Conservation (phyloP, 2,888 invertebrate genomes). For the Stegophylla sp. region DNA sequence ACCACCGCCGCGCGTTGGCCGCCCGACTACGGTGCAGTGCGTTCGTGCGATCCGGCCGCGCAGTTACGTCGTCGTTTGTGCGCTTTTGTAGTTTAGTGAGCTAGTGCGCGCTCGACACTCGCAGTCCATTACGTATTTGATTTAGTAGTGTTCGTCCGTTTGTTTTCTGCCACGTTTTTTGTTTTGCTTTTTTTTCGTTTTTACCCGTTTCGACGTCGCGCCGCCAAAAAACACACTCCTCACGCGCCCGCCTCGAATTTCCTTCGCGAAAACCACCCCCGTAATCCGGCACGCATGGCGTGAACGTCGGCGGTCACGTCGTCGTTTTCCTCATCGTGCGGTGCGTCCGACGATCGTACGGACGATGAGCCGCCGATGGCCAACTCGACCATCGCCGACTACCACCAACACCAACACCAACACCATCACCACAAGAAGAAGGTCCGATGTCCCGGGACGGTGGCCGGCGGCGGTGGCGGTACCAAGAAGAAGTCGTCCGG, state of each 20-base stretch:
- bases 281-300: background rate
- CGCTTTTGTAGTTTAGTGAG: too few relatives aligned
- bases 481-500: conserved; percentile 35
- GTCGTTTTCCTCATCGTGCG: background rate
- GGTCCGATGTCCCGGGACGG: background rate
- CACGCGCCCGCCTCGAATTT: background rate
- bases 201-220: too few relatives aligned
- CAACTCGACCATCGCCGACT: conserved; percentile 15
- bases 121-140: background rate
- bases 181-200: background rate
- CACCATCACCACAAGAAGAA: conserved; percentile 17
- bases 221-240: too few relatives aligned
- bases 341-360: background rate
- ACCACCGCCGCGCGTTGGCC: background rate
- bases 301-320: background rate
- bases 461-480: conserved; percentile 14
- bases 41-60: conserved; percentile 33
- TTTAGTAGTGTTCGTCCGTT: too few relatives aligned
- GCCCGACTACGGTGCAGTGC: conserved; percentile 21
- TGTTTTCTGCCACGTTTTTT: background rate
- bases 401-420: background rate
- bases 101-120: background rate
- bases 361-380: conserved; percentile 55
- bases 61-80: background rate
- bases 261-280: background rate